These are phyloP conservation scores for Erebia aethiops DNA, from an alignment of 2,888 invertebrate species.

Conservation along the genomic window DNA sequence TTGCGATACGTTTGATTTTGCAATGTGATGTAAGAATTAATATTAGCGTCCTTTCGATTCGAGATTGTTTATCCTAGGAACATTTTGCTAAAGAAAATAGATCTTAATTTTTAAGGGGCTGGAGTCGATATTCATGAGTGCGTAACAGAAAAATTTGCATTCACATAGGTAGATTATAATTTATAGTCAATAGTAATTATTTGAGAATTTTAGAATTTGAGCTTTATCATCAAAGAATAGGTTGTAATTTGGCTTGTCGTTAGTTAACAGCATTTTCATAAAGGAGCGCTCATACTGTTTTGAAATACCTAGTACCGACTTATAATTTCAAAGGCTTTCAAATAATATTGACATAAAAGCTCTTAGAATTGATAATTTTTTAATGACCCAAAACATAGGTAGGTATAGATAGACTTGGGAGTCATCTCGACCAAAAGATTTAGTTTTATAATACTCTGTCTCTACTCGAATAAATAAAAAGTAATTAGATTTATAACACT, in stretches of 20 bases:
- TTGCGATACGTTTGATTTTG: conserved; percentile 13
- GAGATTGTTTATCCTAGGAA: conserved; percentile 19
- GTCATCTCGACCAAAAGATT: no score
- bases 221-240: neutral
- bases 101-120: neutral
- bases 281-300: conserved; percentile 21
- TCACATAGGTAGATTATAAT: conserved; percentile 25
- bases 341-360: no score
- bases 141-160: conserved; percentile 1
- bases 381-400: no score
- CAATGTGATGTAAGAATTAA: neutral
- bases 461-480: no score
- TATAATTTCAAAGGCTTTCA: no score
- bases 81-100: conserved; percentile 16
- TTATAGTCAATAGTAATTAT: conserved; percentile 3
- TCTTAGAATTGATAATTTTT: no score
- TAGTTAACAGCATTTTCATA: conserved; percentile 34
- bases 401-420: no score
- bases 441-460: no score
- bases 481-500: no score
- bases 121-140: conserved; percentile 20
- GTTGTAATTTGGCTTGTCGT: conserved; percentile 1
- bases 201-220: conserved; percentile 11
- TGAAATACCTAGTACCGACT: neutral
- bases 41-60: conserved; percentile 26